Base-by-base conservation (phyloP, 1,140 invertebrate genomes). In the Tetramorium simillimum region DNA sequence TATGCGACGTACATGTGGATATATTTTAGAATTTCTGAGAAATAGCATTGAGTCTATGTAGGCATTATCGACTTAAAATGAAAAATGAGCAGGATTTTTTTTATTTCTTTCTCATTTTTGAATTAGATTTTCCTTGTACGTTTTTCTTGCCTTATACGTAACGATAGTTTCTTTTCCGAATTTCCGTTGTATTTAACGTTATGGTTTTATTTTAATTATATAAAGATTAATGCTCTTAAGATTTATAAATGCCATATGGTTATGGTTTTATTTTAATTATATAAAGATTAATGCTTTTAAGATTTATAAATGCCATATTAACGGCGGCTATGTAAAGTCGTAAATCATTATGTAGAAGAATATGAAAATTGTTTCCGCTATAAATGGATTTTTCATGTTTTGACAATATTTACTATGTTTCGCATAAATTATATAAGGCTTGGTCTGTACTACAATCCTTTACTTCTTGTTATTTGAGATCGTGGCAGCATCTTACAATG, bases 341-440 rank as follows among this genome's bases (percentile, higher is more conserved):
- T 28, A 33, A 81, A 81, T 81, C 51, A 67, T 56, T 14, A 70
- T 33, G 24, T 69, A 6, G 14, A 56, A 28, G 14, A 28, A 7
- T 53, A 37, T 69, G 10, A 58, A 81, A 81, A 81, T 46, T 28
- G 6, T 70, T 80, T 80, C 46, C 21, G 62, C 18, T 37, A 53
- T 14, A 37, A 21, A 14, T 12, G 7, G 12, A 28, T 43, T 53
- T 60, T 51, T 60, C 16, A 18, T 33, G 16, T 33, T 60, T 73
- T 46, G 53, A 72, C 21, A 16, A 40, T 53, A 14, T 70, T 53
- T 56, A 37, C 28, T n/a, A 1, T 49, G 16, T 76, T 81, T 53
- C 21, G 37, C 14, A 56, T 46, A 33, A 70, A 89, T 90, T 89
- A 76, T 78, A 37, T 86, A 89, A 89, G 73, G 67, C 75, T 84